These are phyloP conservation scores for Pegoplata infirma DNA, from an alignment of 2,888 invertebrate species.

Conservation along the genomic window DNA sequence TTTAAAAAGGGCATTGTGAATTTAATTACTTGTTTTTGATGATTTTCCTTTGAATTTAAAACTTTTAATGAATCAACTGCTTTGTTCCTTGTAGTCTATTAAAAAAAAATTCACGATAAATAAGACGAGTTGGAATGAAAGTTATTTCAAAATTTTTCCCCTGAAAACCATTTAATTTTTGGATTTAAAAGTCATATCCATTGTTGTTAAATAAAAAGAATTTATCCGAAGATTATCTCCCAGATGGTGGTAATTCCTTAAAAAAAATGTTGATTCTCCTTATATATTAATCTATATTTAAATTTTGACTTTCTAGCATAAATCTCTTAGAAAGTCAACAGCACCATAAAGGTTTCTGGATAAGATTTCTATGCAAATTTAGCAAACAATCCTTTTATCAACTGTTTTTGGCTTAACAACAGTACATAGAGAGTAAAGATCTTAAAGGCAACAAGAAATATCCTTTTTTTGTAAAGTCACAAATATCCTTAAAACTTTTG, in stretches of 20 bases:
- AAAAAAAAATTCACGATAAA: too few species aligned
- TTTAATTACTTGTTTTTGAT: too few species aligned
- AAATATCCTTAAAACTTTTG: constrained; percentile 63
- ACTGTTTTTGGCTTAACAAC: constrained; percentile 28
- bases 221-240: constrained; percentile 6
- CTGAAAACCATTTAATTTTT: not conserved
- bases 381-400: constrained; percentile 5
- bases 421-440: too few species aligned
- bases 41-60: too few species aligned
- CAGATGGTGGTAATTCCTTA: constrained; percentile 42
- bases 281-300: not conserved
- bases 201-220: constrained; percentile 15
- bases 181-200: constrained; percentile 21
- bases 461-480: not conserved
- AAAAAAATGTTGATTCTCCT: not conserved
- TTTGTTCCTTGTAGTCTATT: too few species aligned
- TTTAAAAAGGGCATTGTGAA: too few species aligned
- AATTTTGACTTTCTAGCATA: constrained; percentile 40
- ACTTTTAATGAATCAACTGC: too few species aligned
- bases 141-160: not conserved
- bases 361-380: constrained; percentile 10
- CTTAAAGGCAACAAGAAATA: not conserved
- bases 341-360: constrained; percentile 2
- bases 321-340: constrained; percentile 15
- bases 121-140: too few species aligned